Evolutionary conservation across 2,797 vertebrate species (phyloP), one percentile per base, ranked within the genome.

Genomic region (Sebastes steindachneri): DNA sequence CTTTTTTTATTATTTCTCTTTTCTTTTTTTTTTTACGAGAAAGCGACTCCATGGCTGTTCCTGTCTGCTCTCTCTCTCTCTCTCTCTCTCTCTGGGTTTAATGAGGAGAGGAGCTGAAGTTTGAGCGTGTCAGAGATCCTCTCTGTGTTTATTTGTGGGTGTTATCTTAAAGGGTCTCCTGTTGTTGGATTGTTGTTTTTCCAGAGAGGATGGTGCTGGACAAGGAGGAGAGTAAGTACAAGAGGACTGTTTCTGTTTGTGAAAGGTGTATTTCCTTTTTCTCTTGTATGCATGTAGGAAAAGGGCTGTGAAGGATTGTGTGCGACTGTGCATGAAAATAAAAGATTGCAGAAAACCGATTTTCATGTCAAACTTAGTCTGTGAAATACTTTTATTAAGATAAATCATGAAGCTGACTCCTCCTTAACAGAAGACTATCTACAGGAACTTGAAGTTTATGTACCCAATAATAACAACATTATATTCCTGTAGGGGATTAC

Each of bases 211-310:
- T 98, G 97, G 97, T 98, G 93, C 95, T 98, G 95, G 97, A 98
- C 96, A 98, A 97, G 96, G 97, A 98, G 96, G 97, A 98, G 94
- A 97, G 97, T 98, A 96, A 96, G 97, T 97, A 78, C 59, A 21
- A 25, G 21, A 59, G 17, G 17, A 9, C 62, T n/a, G 19, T n/a
- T 45, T 45, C 41, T 45, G 41, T 45, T 45, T 17, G 41, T 45
- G 41, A 45, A 45, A 33, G 6, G 25, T 58, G 33, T 64, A 17
- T 25, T 64, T 23, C 62, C n/a, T 9, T 15, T 41, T 41, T 11
- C 21, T 41, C 21, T 66, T 37, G 2, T 5, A 10, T 11, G 23
- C 7, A 11, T 26, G 63, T 26, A 28, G 8, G 63, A 65, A 19
- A 7, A 26, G 19, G 4, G 11, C 11, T 66, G 9, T 6, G 19